phyloP scores from a whole-genome alignment of 30 jellyfish, hydroid and myxozoan species.

The Cassiopea andromeda region DNA sequence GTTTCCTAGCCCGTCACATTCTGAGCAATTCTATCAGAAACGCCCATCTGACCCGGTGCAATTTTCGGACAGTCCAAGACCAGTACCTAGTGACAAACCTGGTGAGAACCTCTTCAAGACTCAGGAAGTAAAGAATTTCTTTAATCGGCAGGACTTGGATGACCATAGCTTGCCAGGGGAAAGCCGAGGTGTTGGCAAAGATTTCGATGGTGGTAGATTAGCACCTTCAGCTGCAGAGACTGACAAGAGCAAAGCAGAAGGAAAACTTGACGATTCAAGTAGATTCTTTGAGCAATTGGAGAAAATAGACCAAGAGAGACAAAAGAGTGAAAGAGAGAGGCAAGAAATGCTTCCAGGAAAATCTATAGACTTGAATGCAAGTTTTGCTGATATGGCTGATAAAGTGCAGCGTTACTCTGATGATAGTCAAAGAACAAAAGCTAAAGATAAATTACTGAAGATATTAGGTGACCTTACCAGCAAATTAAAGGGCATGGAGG shows the following conservation, averaged over 20 bases:
- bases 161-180: constrained; percentile 28
- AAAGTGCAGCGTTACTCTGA: constrained; percentile 21
- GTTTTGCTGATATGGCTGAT: constrained; percentile 6
- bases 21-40: constrained; percentile 28
- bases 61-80: constrained; percentile 28
- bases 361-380: constrained; percentile 21
- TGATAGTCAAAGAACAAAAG: constrained; percentile 75
- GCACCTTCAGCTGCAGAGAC: constrained; percentile 48
- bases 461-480: constrained; percentile 87
- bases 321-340: constrained; percentile 46
- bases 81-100: not conserved
- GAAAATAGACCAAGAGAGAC: constrained; percentile 70
- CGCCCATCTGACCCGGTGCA: constrained; percentile 42
- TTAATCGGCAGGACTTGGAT: not conserved
- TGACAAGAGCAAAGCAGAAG: not conserved
- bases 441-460: constrained; percentile 82
- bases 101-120: constrained; percentile 6
- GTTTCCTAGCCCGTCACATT: constrained; percentile 9
- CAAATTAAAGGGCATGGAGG: constrained; percentile 94
- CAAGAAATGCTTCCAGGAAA: constrained; percentile 31
- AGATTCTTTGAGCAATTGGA: constrained; percentile 77
- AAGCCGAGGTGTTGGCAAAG: constrained; percentile 62
- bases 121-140: constrained; percentile 12
- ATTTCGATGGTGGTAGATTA: constrained; percentile 55
- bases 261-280: constrained; percentile 45